Percentiles rank a stretch among this genome's conserved stretches.
Conservation (phyloP, 2,888 invertebrate genomes). For the Zonitis immaculata region DNA sequence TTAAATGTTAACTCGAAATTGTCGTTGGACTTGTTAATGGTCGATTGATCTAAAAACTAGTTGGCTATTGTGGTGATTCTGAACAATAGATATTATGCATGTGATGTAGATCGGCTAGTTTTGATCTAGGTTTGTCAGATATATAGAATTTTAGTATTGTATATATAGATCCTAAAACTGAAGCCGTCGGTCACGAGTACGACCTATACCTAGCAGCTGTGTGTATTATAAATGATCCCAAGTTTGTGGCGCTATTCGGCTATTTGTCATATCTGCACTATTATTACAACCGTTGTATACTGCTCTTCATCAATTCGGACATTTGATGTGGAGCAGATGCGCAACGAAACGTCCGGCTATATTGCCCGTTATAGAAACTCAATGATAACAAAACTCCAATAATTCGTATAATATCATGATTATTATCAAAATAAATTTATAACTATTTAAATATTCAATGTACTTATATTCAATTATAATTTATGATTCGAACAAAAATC, state of each 20-base stretch:
- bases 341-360: slow-evolving; percentile 12
- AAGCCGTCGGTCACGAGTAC: slow-evolving; percentile 40
- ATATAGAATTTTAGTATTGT: background rate
- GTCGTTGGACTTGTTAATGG: background rate
- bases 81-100: slow-evolving; percentile 16
- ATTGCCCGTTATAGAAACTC: slow-evolving; percentile 9
- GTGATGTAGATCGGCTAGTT: slow-evolving; percentile 13
- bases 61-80: background rate
- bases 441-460: background rate
- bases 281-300: slow-evolving; percentile 46
- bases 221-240: slow-evolving; percentile 51
- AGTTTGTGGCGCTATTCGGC: slow-evolving; percentile 49
- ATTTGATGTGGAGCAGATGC: slow-evolving; percentile 36
- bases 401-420: slow-evolving; percentile 6
- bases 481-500: slow-evolving; percentile 23
- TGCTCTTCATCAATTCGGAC: slow-evolving; percentile 40
- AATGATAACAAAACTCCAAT: slow-evolving; percentile 10
- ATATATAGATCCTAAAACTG: slow-evolving; percentile 9
- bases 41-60: background rate
- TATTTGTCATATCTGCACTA: slow-evolving; percentile 51
- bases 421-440: slow-evolving; percentile 15
- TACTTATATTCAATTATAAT: slow-evolving; percentile 20
- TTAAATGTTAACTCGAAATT: background rate
- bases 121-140: slow-evolving; percentile 10
- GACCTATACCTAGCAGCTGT: slow-evolving; percentile 46